phyloP scores from a whole-genome alignment of 2,888 invertebrate genomes.

The Nymphalis polychloros region DNA sequence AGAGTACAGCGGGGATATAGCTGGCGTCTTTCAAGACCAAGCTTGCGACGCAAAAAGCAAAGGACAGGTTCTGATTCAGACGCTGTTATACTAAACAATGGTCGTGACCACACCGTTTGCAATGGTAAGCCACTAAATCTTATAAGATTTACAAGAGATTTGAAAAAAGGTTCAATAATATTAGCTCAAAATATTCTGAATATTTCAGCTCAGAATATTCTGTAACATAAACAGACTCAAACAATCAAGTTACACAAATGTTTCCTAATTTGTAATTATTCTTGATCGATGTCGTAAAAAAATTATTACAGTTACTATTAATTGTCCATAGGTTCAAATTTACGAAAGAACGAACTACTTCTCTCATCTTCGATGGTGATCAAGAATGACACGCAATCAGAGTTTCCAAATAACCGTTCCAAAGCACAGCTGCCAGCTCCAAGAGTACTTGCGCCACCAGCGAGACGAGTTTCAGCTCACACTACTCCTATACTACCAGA shows the following conservation, averaged over 20 bases:
- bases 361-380: slow-evolving; percentile 84
- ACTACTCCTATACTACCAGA: slow-evolving; percentile 68
- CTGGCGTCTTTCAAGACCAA: slow-evolving; percentile 88
- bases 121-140: slow-evolving; percentile 77
- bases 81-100: slow-evolving; percentile 85
- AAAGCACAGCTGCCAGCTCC: slow-evolving; percentile 62
- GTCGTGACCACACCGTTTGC: slow-evolving; percentile 88
- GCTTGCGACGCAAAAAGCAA: slow-evolving; percentile 85
- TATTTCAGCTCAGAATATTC: no score
- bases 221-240: no score
- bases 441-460: slow-evolving; percentile 60
- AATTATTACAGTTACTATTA: neutral
- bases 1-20: slow-evolving; percentile 87
- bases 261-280: no score
- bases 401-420: slow-evolving; percentile 82
- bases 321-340: slow-evolving; percentile 59
- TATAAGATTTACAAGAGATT: no score
- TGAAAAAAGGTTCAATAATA: no score
- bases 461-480: slow-evolving; percentile 70
- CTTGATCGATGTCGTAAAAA: neutral
- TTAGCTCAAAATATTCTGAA: no score
- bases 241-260: no score
- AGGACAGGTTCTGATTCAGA: slow-evolving; percentile 82
- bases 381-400: slow-evolving; percentile 89
- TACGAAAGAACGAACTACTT: slow-evolving; percentile 83